These are phyloP conservation scores for Geothlypis trichas DNA, from an alignment of 2,113 vertebrate genomes.

Conservation along the genomic window DNA sequence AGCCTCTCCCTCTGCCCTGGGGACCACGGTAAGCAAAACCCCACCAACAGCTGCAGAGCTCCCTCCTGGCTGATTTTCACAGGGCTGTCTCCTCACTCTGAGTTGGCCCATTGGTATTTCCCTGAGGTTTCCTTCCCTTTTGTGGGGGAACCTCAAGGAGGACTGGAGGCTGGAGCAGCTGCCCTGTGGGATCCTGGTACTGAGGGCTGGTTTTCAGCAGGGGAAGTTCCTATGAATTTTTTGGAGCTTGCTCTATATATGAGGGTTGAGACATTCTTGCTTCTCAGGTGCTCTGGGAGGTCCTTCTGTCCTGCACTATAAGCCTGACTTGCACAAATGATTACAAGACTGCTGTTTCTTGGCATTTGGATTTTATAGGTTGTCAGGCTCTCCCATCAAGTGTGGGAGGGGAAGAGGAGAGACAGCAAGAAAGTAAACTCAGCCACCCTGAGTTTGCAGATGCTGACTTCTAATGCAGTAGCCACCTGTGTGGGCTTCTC, in stretches of 20 bases:
- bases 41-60: background rate
- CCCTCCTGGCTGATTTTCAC: background rate
- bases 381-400: background rate
- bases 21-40: background rate
- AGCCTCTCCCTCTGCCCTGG: background rate
- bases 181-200: background rate
- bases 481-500: background rate
- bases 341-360: slow-evolving; percentile 6
- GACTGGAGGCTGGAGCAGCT: background rate
- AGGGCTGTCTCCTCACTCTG: background rate
- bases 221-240: background rate
- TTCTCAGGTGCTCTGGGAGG: background rate
- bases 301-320: background rate
- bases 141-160: background rate
- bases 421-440: background rate
- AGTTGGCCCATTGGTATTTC: background rate
- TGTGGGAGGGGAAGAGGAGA: background rate
- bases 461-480: background rate
- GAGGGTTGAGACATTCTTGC: background rate
- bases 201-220: background rate
- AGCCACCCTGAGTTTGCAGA: background rate
- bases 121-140: background rate
- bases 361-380: background rate
- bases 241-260: background rate
- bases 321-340: slow-evolving; percentile 24